Evolutionary conservation across 2,888 invertebrate genomes (phyloP), one percentile per base, ranked within the genome.

Genomic region (Camponotus fellah): DNA sequence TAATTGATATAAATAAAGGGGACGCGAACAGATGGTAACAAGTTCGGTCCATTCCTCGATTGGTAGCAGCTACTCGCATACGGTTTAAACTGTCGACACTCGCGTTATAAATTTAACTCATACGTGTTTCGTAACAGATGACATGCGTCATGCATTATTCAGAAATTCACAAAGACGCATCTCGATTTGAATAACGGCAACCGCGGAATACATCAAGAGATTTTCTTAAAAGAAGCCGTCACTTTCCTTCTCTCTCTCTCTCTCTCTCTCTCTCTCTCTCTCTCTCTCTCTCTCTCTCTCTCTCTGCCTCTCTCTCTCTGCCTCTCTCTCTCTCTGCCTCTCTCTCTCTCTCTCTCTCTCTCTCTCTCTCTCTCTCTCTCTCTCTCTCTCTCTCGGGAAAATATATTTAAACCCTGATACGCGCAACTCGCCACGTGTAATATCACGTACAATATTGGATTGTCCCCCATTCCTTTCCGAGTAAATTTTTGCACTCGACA

Each of bases 141-240:
- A 60, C 60, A 79, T 9, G 72, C 60, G 37, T 21, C 72, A 21
- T 72, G 60, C 72, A 80, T 80, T 80, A 72, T 80, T 80, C 79
- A 80, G 74, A 80, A 26, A 80, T 72, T 60, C 60, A 12, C 79
- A 34, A 60, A 72, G 79, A 79, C 37, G 60, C 60, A 72, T 60
- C 72, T 17, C 58, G 74, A 80, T 80, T 46, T 72, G 79, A 80
- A 80, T 60, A 80, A 71, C 72, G 37, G 46, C 34, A 71, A 34
- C 58, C 58, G 79, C 21, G 79, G 79, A 80, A 80, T 80, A 80
- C 32, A 79, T 79, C 71, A 71, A 60, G 79, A 71, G 71, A 71
- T 71, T 79, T 72, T 60, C 72, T 71, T 71, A 71, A 79, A 79
- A 71, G 34, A 34, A 26, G 46, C 60, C 79, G 58, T 43, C 77